phyloP scores from a whole-genome alignment of 1,140 invertebrate species.

The Polypedilum vanderplanki region DNA sequence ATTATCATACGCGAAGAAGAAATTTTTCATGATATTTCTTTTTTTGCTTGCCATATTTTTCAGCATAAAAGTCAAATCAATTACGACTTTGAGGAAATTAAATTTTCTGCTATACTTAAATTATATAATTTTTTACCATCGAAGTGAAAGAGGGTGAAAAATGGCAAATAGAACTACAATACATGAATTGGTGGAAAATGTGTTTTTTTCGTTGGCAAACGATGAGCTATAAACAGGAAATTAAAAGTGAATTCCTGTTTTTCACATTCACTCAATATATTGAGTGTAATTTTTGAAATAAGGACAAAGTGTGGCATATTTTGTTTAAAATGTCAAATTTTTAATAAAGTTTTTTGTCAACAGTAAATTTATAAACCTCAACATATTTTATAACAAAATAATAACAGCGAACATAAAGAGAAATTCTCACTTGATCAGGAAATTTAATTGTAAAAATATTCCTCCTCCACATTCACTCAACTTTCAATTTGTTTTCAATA shows the following conservation, averaged over 20 bases:
- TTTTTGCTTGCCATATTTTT: not conserved
- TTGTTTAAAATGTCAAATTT: too few species aligned
- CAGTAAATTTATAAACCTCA: too few species aligned
- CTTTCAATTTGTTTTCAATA: too few species aligned
- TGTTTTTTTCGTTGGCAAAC: not conserved
- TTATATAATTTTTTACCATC: not conserved
- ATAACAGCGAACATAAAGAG: too few species aligned
- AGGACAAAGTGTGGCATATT: too few species aligned
- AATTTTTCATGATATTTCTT: not conserved
- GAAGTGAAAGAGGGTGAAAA: not conserved
- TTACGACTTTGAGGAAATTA: slow-evolving; percentile 6
- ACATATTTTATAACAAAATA: too few species aligned
- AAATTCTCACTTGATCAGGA: too few species aligned
- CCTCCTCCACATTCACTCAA: too few species aligned
- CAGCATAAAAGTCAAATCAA: slow-evolving; percentile 9
- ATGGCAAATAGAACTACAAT: slow-evolving; percentile 4
- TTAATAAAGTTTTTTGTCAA: too few species aligned
- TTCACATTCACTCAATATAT: too few species aligned
- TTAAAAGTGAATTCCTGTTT: not conserved
- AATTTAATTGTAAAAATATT: too few species aligned
- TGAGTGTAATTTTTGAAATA: too few species aligned
- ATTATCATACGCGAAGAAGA: not conserved
- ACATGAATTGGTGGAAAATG: not conserved
- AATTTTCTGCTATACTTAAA: not conserved
- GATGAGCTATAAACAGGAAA: slow-evolving; percentile 5